Evolutionary conservation across 1,140 invertebrate genomes (phyloP).

Genomic region (Trypoxylus dichotomus): DNA sequence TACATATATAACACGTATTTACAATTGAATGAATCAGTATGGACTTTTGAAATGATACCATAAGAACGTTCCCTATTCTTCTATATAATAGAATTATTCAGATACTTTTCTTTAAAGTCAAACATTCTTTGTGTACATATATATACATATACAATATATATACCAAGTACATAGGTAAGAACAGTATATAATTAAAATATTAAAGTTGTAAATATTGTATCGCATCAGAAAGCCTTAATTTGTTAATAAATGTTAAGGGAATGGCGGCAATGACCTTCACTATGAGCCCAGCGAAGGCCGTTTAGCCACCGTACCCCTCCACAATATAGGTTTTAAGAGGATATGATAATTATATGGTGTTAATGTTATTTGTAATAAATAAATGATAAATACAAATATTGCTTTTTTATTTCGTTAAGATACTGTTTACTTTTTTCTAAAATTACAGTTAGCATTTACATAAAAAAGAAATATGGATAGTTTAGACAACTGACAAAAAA

Average conservation of each 20-base stretch:
- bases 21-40: neutral
- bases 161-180: neutral
- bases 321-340: neutral
- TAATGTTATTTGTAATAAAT: constrained; percentile 22
- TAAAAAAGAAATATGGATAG: too few relatives aligned
- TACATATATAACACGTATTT: neutral
- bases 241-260: constrained; percentile 13
- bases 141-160: neutral
- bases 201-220: constrained; percentile 14
- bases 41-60: neutral
- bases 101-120: constrained; percentile 10
- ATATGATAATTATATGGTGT: constrained; percentile 22
- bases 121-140: constrained; percentile 5
- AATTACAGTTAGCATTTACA: too few relatives aligned
- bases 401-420: neutral
- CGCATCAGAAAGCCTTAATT: constrained; percentile 21
- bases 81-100: neutral
- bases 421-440: too few relatives aligned
- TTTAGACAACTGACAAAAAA: too few relatives aligned
- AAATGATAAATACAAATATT: neutral
- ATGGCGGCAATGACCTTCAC: neutral
- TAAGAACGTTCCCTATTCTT: neutral
- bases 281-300: constrained; percentile 11
- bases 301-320: neutral
- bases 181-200: neutral